These are phyloP conservation scores for Myrmecobius fasciatus DNA, from an alignment of 2,113 vertebrate species.

Conservation along the genomic window DNA sequence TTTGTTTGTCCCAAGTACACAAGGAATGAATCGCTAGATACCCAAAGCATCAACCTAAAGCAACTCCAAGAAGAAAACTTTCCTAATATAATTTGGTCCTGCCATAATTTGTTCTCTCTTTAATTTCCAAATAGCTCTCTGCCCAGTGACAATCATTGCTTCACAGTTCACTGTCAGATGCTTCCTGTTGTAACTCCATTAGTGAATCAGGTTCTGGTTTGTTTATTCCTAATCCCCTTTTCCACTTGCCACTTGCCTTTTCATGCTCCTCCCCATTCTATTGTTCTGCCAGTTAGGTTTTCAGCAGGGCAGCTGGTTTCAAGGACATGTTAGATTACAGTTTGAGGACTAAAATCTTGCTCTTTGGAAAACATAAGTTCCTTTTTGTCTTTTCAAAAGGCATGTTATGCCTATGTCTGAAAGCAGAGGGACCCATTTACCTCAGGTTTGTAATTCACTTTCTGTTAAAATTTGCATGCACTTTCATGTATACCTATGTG, in stretches of 20 bases:
- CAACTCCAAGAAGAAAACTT: not conserved
- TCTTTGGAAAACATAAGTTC: not conserved
- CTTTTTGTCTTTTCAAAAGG: slow-evolving; percentile 42
- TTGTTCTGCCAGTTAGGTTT: slow-evolving; percentile 63
- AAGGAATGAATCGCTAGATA: not conserved
- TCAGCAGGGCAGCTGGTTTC: not conserved
- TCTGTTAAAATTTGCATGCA: not conserved
- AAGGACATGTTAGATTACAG: slow-evolving; percentile 35
- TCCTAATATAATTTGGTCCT: slow-evolving; percentile 37
- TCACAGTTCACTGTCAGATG: slow-evolving; percentile 47
- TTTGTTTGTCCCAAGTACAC: not conserved
- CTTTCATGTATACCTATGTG: too few relatives aligned
- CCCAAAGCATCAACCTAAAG: not conserved
- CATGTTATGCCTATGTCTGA: slow-evolving; percentile 20
- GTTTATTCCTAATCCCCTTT: slow-evolving; percentile 19
- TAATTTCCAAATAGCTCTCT: not conserved
- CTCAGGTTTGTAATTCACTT: slow-evolving; percentile 1
- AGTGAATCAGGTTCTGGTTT: slow-evolving; percentile 45
- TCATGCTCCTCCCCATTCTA: not conserved
- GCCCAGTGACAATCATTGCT: slow-evolving; percentile 40
- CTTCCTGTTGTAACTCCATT: slow-evolving; percentile 49
- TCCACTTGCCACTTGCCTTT: slow-evolving; percentile 45
- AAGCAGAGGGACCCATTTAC: slow-evolving; percentile 31
- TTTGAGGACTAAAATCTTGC: slow-evolving; percentile 44
- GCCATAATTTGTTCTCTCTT: slow-evolving; percentile 31